Evolutionary conservation across 2,888 invertebrate species (phyloP).

Genomic region (Tineola bisselliella): DNA sequence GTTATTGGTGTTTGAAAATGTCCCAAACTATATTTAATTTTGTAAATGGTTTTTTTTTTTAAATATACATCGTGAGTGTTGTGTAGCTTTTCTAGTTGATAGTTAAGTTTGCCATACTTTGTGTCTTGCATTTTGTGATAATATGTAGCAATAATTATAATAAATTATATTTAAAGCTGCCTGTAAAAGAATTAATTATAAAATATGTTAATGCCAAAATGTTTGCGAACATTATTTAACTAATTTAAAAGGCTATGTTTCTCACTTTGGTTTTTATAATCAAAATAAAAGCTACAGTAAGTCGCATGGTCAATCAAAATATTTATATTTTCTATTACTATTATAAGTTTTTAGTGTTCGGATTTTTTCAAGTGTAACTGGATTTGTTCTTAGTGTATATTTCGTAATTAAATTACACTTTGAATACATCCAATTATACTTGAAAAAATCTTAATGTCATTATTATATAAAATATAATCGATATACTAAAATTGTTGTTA

Average conservation of each 20-base stretch:
- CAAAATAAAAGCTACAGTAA: too few species aligned
- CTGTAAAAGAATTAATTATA: slow-evolving; percentile 10
- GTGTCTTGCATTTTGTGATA: neutral
- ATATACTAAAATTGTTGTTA: slow-evolving; percentile 1
- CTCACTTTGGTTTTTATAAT: too few species aligned
- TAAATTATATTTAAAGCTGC: neutral
- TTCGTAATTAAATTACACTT: neutral
- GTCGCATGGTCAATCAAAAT: too few species aligned
- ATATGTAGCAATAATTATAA: neutral
- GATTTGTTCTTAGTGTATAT: neutral
- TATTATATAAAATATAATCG: neutral
- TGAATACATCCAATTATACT: neutral
- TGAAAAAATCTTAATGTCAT: neutral
- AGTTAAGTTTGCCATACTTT: neutral
- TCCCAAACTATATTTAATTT: too few species aligned
- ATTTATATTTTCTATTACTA: slow-evolving; percentile 14
- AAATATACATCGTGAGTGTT: too few species aligned
- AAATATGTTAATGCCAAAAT: slow-evolving; percentile 7
- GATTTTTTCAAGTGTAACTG: neutral
- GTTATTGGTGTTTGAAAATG: too few species aligned
- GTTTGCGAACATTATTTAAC: too few species aligned
- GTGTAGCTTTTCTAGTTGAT: neutral
- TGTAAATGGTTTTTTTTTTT: too few species aligned
- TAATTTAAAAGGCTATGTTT: too few species aligned
- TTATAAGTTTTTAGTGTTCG: slow-evolving; percentile 18